Base-by-base conservation (phyloP, 2,888 invertebrate species). In the Seira sanloemensis region DNA sequence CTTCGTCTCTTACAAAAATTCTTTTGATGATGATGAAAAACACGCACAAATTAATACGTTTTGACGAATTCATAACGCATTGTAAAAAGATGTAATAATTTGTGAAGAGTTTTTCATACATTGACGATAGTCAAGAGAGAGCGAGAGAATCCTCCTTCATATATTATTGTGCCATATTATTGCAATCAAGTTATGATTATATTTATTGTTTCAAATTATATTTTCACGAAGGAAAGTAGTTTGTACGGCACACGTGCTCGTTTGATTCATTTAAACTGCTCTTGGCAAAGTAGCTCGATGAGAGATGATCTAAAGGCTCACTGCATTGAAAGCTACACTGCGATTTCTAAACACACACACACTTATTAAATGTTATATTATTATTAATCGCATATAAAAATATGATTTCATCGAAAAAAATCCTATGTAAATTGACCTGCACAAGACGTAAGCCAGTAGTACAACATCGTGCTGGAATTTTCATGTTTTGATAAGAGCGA, bases 141-240 rank as follows among this genome's bases (percentile, higher is more conserved):
- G 78, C 27, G 78, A 69, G 19, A 21, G 7, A 2, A 25, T n/a
- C 24, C 23, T 67, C 21, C 18, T 62, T 72, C 46, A 7, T 58
- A 16, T 58, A 58, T 58, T 58, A 12, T 37, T 37, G 4, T 37
- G 12, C 37, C 12, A 37, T 37, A 37, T 37, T 58, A 58, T n/a
- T 21, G 19, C 69, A 65, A 72, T 71, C 77, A 77, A 76, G 67
- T 65, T 78, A 79, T 73, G 73, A 66, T 79, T 66, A 58, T 58
- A n/a, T 58, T 16, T 4, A 18, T 37, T 37, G n/a, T 58, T 58
- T 58, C n/a, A 58, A 58, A 58, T 9, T 58, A 58, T 58, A 16
- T 37, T 58, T 58, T 9, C n/a, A 58, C 7, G n/a, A 18, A 58
- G n/a, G 58, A 58, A 58, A 58, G 58, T 58, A 58, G 58, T 58